These are phyloP conservation scores for Drosophila suboccidentalis DNA, from an alignment of 2,888 invertebrate genomes.

Conservation along the genomic window DNA sequence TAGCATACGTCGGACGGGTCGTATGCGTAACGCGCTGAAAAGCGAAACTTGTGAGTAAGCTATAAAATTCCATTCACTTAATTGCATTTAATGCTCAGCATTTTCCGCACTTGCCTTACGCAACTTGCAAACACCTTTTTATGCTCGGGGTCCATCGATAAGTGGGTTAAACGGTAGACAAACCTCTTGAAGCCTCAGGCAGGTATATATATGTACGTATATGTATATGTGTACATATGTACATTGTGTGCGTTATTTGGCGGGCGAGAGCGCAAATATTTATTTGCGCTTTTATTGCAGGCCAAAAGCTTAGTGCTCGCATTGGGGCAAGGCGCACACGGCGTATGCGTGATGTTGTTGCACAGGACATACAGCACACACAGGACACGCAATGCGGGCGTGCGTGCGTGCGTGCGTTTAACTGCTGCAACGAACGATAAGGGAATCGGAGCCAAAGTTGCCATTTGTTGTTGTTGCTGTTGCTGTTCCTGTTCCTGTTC, in stretches of 20 bases:
- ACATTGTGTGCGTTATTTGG: conserved; percentile 7
- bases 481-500: conserved; percentile 19
- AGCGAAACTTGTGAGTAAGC: conserved; percentile 2
- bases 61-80: conserved; percentile 21
- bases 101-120: conserved; percentile 3
- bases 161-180: conserved; percentile 27
- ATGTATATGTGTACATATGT: neutral
- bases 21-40: conserved; percentile 26
- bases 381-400: conserved; percentile 74
- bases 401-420: conserved; percentile 70
- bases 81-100: conserved; percentile 16
- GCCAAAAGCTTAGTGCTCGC: conserved; percentile 39
- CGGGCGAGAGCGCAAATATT: conserved; percentile 54
- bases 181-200: conserved; percentile 12
- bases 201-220: neutral
- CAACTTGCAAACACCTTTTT: conserved; percentile 19
- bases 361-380: conserved; percentile 22
- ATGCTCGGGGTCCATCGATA: conserved; percentile 7
- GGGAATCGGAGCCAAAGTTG: conserved; percentile 37
- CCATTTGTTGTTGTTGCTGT: neutral
- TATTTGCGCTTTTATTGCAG: conserved; percentile 73
- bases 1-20: conserved; percentile 33
- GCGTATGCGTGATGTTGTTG: conserved; percentile 54
- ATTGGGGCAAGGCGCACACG: conserved; percentile 37
- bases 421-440: conserved; percentile 75